Percentiles rank a stretch among this genome's conserved stretches.
These are phyloP conservation scores for Doryteuthis pealeii DNA, from an alignment of 1,140 invertebrate genomes.

Conservation along the genomic window DNA sequence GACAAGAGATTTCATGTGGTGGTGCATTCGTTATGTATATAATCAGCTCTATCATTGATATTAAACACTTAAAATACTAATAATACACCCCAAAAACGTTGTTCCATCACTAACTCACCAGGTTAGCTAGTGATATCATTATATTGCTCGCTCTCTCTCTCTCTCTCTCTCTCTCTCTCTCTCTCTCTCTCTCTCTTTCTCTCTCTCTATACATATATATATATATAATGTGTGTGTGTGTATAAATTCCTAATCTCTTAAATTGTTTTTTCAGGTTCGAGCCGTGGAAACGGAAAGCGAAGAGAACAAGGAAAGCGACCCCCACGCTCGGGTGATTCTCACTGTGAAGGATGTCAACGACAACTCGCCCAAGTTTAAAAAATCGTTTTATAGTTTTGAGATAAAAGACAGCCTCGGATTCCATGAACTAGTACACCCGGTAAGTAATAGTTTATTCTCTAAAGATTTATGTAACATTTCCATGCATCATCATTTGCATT, in stretches of 20 bases:
- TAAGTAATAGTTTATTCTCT: neutral
- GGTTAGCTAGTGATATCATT: too few species aligned
- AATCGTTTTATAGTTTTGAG: neutral
- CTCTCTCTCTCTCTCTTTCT: slow-evolving; percentile 13
- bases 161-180: slow-evolving; percentile 17
- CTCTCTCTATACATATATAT: slow-evolving; percentile 12
- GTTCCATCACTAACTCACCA: too few species aligned
- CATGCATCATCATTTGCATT: neutral
- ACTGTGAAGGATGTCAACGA: slow-evolving; percentile 21
- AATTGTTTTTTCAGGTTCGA: slow-evolving; percentile 8
- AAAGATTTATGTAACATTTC: too few species aligned
- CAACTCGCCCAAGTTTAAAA: slow-evolving; percentile 16
- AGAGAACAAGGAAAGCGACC: slow-evolving; percentile 6
- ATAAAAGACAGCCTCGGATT: slow-evolving; percentile 15
- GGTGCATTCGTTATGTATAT: too few species aligned
- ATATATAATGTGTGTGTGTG: slow-evolving; percentile 19
- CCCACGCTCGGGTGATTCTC: slow-evolving; percentile 10
- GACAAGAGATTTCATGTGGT: too few species aligned
- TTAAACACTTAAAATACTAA: too few species aligned
- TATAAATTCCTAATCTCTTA: neutral
- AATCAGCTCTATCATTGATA: too few species aligned
- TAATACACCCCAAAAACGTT: too few species aligned
- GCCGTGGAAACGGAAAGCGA: slow-evolving; percentile 13
- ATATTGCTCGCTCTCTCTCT: slow-evolving; percentile 7
- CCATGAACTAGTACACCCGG: neutral